Conservation (phyloP, 2,888 invertebrate species). For the Thymelicus acteon region DNA sequence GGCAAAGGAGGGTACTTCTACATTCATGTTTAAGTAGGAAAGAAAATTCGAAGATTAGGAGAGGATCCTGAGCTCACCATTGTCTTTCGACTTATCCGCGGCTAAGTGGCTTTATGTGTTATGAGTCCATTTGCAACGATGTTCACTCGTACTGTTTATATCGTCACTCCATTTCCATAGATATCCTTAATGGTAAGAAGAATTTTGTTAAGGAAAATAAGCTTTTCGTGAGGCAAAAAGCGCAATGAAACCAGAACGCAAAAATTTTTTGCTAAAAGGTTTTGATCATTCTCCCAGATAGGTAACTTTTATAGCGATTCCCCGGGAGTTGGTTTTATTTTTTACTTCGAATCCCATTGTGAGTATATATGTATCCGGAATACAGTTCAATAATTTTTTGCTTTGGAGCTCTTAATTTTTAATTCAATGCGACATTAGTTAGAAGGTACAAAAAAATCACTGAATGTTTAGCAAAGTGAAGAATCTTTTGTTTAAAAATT, state of each 20-base stretch:
- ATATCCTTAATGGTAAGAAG: slow-evolving; percentile 10
- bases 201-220: slow-evolving; percentile 3
- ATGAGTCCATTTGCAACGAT: slow-evolving; percentile 15
- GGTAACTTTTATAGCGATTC: slow-evolving; percentile 7
- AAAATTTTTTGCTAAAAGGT: slow-evolving; percentile 29
- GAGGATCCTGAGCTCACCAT: neutral
- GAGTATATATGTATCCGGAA: neutral
- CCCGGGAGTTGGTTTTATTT: neutral
- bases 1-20: slow-evolving; percentile 15
- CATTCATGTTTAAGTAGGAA: neutral
- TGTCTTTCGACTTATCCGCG: slow-evolving; percentile 7
- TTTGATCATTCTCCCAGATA: slow-evolving; percentile 17
- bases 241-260: slow-evolving; percentile 14
- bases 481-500: too few species aligned
- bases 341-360: neutral
- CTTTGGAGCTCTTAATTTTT: neutral
- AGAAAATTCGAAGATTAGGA: neutral
- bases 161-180: slow-evolving; percentile 29
- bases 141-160: slow-evolving; percentile 15
- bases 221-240: slow-evolving; percentile 9
- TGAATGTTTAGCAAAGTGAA: too few species aligned
- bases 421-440: too few species aligned
- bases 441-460: too few species aligned
- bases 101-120: slow-evolving; percentile 12
- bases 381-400: neutral